These are phyloP conservation scores for Pempheris klunzingeri DNA, from an alignment of 2,797 vertebrate genomes.

Conservation along the genomic window DNA sequence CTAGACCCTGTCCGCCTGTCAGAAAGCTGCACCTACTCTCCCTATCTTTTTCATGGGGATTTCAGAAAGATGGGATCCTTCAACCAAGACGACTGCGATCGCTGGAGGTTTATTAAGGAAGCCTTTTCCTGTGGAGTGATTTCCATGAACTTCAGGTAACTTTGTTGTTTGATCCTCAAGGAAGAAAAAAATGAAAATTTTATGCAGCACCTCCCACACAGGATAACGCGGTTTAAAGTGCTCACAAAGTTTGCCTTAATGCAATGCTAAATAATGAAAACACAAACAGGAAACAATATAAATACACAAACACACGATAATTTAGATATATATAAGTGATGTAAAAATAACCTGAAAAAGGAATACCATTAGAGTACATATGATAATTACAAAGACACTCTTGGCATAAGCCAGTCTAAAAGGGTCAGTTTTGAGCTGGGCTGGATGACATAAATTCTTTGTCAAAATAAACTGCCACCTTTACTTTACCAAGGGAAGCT, in stretches of 20 bases:
- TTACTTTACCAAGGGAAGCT: background rate
- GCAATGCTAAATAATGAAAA: background rate
- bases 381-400: background rate
- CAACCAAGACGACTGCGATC: conserved; percentile 59
- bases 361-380: background rate
- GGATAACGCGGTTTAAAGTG: background rate
- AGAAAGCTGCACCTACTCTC: conserved; percentile 60
- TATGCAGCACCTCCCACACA: background rate
- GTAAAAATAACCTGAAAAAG: background rate
- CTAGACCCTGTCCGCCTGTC: conserved; percentile 69
- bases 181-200: conserved; percentile 17
- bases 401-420: background rate
- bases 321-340: background rate
- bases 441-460: background rate
- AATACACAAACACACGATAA: background rate
- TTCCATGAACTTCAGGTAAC: conserved; percentile 43
- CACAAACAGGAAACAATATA: background rate
- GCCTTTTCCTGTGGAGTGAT: conserved; percentile 32
- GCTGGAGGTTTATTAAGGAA: conserved; percentile 52
- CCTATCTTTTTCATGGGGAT: conserved; percentile 36
- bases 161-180: conserved; percentile 26
- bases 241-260: background rate
- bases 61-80: conserved; percentile 63
- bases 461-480: background rate
- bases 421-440: conserved; percentile 13